phyloP scores from a whole-genome alignment of 1,140 invertebrate genomes.

The Metaphire vulgaris region DNA sequence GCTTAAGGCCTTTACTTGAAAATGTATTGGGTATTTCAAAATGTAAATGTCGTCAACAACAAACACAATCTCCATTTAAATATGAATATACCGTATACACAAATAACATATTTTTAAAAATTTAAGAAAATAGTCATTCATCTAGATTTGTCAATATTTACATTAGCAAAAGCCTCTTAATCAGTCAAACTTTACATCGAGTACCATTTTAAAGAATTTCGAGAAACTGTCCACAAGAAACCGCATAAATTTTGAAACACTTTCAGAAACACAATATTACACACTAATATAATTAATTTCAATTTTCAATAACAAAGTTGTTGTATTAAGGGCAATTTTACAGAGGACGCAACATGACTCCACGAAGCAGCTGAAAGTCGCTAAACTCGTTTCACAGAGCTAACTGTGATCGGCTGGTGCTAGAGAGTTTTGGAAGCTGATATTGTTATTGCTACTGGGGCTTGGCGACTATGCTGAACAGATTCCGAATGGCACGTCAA shows the following conservation, averaged over 20 bases:
- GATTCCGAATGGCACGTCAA: neutral
- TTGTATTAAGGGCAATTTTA: neutral
- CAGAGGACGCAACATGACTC: neutral
- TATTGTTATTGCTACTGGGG: slow-evolving; percentile 27
- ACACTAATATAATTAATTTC: too few relatives aligned
- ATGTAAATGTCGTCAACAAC: neutral
- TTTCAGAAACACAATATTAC: too few relatives aligned
- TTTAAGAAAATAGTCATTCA: neutral
- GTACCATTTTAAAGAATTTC: too few relatives aligned
- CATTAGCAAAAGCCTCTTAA: neutral
- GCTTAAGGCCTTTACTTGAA: neutral
- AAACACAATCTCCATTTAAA: slow-evolving; percentile 1
- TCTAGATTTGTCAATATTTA: neutral
- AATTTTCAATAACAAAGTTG: too few relatives aligned
- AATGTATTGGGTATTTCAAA: neutral
- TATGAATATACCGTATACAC: neutral
- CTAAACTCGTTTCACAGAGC: neutral
- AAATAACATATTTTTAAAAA: neutral
- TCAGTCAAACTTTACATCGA: too few relatives aligned
- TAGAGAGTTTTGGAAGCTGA: slow-evolving; percentile 58
- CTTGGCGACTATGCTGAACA: slow-evolving; percentile 10
- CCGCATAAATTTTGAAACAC: too few relatives aligned
- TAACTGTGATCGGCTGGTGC: neutral
- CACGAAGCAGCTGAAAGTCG: neutral
- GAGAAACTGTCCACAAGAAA: too few relatives aligned